phyloP scores from a whole-genome alignment of 1,140 invertebrate genomes.

The Nephila pilipes region DNA sequence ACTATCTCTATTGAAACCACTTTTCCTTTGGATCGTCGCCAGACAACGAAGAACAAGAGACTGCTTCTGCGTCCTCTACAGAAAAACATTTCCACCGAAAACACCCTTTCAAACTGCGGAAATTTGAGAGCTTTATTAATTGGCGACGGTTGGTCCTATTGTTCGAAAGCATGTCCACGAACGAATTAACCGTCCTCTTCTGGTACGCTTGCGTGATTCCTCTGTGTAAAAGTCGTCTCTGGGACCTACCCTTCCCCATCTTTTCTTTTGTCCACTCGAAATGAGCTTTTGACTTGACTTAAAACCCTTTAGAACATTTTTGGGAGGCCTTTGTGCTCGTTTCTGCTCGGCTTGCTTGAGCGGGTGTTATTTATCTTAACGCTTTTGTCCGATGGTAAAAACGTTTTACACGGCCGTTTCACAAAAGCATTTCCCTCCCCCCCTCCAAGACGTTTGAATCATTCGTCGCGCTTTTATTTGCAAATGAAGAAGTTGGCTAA shows the following conservation, averaged over 20 bases:
- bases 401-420: conserved; percentile 61
- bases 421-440: background rate
- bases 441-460: conserved; percentile 35
- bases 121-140: conserved; percentile 69
- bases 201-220: conserved; percentile 48
- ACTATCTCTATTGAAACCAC: conserved; percentile 31
- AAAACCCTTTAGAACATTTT: conserved; percentile 72
- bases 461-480: conserved; percentile 31
- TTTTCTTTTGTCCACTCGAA: conserved; percentile 58
- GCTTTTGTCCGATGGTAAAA: conserved; percentile 63
- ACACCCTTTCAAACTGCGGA: conserved; percentile 38
- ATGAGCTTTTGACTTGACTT: conserved; percentile 71
- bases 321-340: conserved; percentile 11
- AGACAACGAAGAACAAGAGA: conserved; percentile 30
- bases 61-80: background rate
- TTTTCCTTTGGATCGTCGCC: conserved; percentile 50
- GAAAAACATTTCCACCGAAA: background rate
- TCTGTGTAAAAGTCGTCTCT: conserved; percentile 57
- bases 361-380: conserved; percentile 50
- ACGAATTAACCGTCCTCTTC: conserved; percentile 15
- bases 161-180: conserved; percentile 60
- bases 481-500: conserved; percentile 64
- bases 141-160: conserved; percentile 43
- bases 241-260: background rate
- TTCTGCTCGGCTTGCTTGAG: conserved; percentile 16